Evolutionary conservation across 2,113 vertebrate genomes (phyloP), one percentile per base, ranked within the genome.

Genomic region (Platanista minor): DNA sequence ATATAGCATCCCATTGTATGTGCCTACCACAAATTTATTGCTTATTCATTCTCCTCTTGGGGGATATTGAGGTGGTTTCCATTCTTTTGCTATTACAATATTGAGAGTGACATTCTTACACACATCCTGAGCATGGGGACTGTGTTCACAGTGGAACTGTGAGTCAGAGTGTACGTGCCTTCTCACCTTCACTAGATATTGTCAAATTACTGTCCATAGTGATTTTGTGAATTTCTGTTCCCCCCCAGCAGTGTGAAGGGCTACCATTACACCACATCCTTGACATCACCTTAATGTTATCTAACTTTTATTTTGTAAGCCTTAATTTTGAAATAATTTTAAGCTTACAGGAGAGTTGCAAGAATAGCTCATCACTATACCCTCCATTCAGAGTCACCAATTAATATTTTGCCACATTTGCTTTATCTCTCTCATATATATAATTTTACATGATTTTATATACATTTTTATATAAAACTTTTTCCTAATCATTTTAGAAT

Each of bases 401-500:
- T 57, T 83, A 75, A 69, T 57, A 66, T 78, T 94, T 91, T 82
- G 49, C 49, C 75, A 66, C 4, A 17, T 75, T 86, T 57, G 23
- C 43, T 90, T 91, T 69, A 21, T 82, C 57, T 69, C 64, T 52
- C 46, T 54, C 59, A 87, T 27, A 10, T 52, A 57, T 39, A 31
- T 87, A 82, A 43, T 69, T 93, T 77, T 61, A 74, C 25, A 52
- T 95, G 57, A 61, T 77, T 67, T 96, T 82, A 41, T 71, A n/a
- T 81, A 57, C 3, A 57, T 43, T 78, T 78, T 61, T 54, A 39
- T 36, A 81, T 43, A 46, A 29, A 52, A 18, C 0, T 41, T 84
- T 91, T 95, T 87, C 62, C 23, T 93, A 57, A 39, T 14, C 25
- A 46, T 81, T 88, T 77, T 41, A 86, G 27, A 96, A 87, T 90